Evolutionary conservation across 2,113 vertebrate genomes (phyloP).

Genomic region (Andinoacara biseriatus): DNA sequence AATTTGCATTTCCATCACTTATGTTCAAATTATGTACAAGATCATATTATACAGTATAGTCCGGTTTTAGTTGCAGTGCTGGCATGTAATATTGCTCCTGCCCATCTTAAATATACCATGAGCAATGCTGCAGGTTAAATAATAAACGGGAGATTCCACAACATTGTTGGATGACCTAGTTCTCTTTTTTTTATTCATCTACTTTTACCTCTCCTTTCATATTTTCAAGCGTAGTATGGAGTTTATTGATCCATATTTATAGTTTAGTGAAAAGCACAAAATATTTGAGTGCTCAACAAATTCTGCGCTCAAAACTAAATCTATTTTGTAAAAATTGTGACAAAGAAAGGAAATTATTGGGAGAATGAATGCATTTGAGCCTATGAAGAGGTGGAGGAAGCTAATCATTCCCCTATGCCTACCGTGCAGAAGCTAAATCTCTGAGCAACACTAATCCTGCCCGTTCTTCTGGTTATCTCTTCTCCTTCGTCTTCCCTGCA

Average conservation of each 20-base stretch:
- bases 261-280: not conserved
- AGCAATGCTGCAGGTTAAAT: not conserved
- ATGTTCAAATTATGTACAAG: not conserved
- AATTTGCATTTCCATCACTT: not conserved
- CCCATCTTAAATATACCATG: not conserved
- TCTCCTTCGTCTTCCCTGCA: constrained; percentile 39
- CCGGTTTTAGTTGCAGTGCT: not conserved
- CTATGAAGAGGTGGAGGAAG: constrained; percentile 34
- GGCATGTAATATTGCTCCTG: not conserved
- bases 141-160: not conserved
- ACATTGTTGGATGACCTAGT: not conserved
- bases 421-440: constrained; percentile 65
- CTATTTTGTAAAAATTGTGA: not conserved
- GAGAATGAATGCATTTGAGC: not conserved
- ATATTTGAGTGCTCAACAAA: not conserved
- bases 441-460: constrained; percentile 75
- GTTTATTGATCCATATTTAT: not conserved
- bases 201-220: not conserved
- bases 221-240: not conserved
- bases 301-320: not conserved
- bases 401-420: constrained; percentile 46
- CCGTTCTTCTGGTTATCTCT: constrained; percentile 69
- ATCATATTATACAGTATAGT: not conserved
- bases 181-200: not conserved
- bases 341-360: not conserved